Conservation (phyloP, 2,113 vertebrate species). For the Empidonax traillii region DNA sequence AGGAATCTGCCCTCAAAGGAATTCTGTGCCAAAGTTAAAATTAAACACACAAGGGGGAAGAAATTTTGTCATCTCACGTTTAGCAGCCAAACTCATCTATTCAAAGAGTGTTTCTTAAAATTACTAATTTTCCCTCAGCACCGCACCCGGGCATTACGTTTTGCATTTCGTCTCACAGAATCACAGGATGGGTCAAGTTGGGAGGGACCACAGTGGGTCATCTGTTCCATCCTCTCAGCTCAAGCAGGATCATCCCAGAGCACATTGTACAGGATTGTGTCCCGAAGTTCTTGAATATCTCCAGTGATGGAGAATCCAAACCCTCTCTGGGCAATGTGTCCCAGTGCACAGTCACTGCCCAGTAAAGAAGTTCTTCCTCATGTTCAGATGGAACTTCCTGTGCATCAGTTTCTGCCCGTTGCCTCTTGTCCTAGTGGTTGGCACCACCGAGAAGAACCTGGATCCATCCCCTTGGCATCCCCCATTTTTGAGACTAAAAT, state of each 20-base stretch:
- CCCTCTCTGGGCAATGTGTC: neutral
- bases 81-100: neutral
- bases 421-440: fast-evolving
- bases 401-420: neutral
- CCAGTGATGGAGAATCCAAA: neutral
- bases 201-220: neutral
- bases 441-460: neutral
- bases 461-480: neutral
- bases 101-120: neutral
- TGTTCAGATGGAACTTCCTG: neutral
- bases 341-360: neutral
- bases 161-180: neutral
- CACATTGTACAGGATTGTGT: fast-evolving
- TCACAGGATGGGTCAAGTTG: neutral
- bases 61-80: too few species aligned
- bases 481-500: neutral
- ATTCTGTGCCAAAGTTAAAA: fast-evolving
- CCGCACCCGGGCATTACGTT: neutral
- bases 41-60: fast-evolving
- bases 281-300: neutral
- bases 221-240: neutral
- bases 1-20: neutral
- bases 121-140: neutral
- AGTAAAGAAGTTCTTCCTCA: neutral
- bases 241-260: neutral